phyloP scores from a whole-genome alignment of 2,113 vertebrate genomes.

The Phaethornis superciliosus region DNA sequence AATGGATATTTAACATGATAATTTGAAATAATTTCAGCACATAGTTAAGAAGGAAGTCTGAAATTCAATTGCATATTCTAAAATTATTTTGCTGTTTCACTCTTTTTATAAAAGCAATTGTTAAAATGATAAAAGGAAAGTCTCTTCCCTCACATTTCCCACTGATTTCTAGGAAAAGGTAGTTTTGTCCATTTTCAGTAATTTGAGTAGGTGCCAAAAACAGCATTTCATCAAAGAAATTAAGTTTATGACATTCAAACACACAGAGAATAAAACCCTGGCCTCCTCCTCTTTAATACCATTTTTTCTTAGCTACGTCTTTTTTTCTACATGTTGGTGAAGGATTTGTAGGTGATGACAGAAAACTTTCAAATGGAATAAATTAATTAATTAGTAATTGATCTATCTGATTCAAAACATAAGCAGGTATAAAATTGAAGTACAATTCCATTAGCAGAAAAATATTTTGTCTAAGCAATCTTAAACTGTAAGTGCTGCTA shows the following conservation, averaged over 20 bases:
- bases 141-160: neutral
- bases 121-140: neutral
- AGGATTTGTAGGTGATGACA: neutral
- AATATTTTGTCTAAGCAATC: neutral
- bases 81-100: neutral
- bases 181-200: neutral
- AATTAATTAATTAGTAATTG: neutral
- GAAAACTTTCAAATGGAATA: neutral
- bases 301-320: neutral
- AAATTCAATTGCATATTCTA: neutral
- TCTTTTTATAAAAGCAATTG: neutral
- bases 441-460: neutral
- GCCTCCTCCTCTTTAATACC: neutral
- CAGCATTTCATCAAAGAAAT: neutral
- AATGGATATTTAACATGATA: rapidly evolving
- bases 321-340: neutral
- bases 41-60: neutral
- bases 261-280: neutral
- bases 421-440: neutral
- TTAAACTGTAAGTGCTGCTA: neutral
- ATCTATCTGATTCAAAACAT: neutral
- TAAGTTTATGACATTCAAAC: neutral
- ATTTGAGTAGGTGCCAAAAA: neutral
- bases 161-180: neutral
- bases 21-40: neutral